Evolutionary conservation across 2,113 vertebrate genomes (phyloP), one percentile per base, ranked within the genome.

Genomic region (Strix uralensis): DNA sequence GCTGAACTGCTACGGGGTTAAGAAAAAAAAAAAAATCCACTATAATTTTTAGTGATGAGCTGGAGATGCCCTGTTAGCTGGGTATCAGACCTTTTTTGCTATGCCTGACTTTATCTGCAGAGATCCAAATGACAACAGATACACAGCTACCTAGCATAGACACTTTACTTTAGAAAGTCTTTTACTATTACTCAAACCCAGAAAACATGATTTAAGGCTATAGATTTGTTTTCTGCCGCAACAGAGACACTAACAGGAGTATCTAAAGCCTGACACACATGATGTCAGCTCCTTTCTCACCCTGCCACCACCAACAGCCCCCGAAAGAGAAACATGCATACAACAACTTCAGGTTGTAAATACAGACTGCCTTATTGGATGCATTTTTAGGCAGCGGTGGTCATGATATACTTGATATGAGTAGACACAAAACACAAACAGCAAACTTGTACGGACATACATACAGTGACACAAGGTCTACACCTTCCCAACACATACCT

Each of bases 391-490:
- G 38, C 63, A 61, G 54, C 44, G 7, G 25, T 58, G 70, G 29
- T 17, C 62, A 6, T 2, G 13, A 54, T 2, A 16, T 4, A 18
- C 10, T 19, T 57, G 34, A 42, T 40, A 7, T 9, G 63, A 75
- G 34, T 3, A 77, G 26, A 47, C 8, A 30, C 13, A 42, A 47
- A 44, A 38, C 26, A 49, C 18, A 30, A 79, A 14, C 15, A 74
- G 57, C 32, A 89, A 66, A 71, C 17, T 17, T 10, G 1, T 2
- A 18, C 1, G 5, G 25, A 63, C 88, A 42, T 1, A 10, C 3
- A 8, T 12, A 7, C 18, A 83, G 27, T 5, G 34, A 34, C 11
- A 25, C 40, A 7, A 0, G 2, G 13, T 7, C 52, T 10, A 4
- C 22, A 27, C 20, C 55, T 34, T 29, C 65, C 75, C 36, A 6